phyloP scores from a whole-genome alignment of 2,113 vertebrate genomes.

The Microtus oregoni region DNA sequence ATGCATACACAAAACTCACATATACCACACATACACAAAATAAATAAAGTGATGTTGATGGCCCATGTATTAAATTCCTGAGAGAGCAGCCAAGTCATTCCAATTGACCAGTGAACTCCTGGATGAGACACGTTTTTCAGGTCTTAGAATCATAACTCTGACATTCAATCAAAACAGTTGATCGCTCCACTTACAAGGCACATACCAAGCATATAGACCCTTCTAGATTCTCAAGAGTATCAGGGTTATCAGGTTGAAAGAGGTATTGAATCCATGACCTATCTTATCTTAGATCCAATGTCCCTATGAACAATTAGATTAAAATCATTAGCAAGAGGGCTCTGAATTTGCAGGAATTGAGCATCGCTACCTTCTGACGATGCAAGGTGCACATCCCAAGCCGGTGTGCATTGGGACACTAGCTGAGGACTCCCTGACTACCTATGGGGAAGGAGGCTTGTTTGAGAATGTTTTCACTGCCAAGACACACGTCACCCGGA shows the following conservation, averaged over 20 bases:
- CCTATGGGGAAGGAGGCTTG: not conserved
- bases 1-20: not conserved
- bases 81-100: not conserved
- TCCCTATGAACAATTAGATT: slow-evolving; percentile 9
- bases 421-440: not conserved
- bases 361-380: not conserved
- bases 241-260: slow-evolving; percentile 4
- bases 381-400: not conserved
- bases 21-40: not conserved
- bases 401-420: not conserved
- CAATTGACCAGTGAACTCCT: not conserved
- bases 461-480: not conserved
- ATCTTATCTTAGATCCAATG: slow-evolving; percentile 10
- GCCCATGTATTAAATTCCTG: not conserved
- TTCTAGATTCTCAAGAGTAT: not conserved
- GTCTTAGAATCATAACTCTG: not conserved
- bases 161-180: not conserved
- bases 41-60: not conserved
- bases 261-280: not conserved
- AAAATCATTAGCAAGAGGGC: slow-evolving; percentile 20
- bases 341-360: not conserved
- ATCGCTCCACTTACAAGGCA: not conserved
- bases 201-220: not conserved
- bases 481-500: not conserved
- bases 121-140: not conserved